These are phyloP conservation scores for Phthorimaea operculella DNA, from an alignment of 1,140 invertebrate species.

Conservation along the genomic window DNA sequence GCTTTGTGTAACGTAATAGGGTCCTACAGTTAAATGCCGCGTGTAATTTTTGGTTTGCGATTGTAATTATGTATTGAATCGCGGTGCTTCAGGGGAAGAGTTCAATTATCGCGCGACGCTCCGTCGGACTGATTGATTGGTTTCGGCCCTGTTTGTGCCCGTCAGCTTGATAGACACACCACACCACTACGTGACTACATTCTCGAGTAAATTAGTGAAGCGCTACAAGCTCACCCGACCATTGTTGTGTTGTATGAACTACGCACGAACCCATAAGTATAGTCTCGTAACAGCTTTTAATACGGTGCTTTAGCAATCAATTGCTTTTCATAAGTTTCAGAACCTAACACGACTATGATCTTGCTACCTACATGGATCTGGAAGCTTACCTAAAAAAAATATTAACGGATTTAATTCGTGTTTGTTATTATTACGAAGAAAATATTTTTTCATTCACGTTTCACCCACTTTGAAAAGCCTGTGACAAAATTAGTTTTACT, in stretches of 20 bases:
- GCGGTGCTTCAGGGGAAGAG: conserved; percentile 49
- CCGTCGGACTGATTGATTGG: conserved; percentile 57
- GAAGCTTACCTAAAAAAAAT: no score
- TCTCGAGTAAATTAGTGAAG: conserved; percentile 40
- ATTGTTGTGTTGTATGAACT: neutral
- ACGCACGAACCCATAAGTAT: neutral
- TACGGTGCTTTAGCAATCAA: no score
- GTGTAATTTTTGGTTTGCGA: conserved; percentile 62
- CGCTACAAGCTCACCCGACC: conserved; percentile 14
- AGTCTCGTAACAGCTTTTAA: neutral
- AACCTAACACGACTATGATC: no score
- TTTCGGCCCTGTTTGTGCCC: conserved; percentile 47
- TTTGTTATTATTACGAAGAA: no score
- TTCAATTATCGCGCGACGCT: conserved; percentile 59
- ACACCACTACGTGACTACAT: conserved; percentile 32
- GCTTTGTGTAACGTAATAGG: conserved; percentile 52
- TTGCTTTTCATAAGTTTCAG: neutral
- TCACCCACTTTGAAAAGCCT: no score
- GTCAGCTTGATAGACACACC: conserved; percentile 50
- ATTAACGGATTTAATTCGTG: no score
- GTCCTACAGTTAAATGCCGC: conserved; percentile 52
- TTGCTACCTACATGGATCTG: no score
- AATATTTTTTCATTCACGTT: no score
- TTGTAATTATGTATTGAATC: conserved; percentile 62
- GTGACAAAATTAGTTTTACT: no score